These are phyloP conservation scores for Drosophila murphyi DNA, from an alignment of 1,140 invertebrate species.

Conservation along the genomic window DNA sequence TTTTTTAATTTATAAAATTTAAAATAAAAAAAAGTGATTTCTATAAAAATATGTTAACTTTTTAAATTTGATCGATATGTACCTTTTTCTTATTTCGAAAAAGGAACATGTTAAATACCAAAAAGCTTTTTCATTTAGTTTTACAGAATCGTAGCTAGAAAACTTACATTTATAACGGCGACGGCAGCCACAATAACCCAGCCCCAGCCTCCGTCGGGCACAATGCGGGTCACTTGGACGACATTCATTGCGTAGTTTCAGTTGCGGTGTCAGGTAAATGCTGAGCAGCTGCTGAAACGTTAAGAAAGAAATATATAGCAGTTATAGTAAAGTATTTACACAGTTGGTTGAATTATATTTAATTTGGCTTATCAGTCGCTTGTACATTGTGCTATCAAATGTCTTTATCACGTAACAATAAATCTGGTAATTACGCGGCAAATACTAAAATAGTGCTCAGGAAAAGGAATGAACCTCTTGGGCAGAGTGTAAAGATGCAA, in stretches of 20 bases:
- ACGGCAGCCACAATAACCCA: conserved; percentile 88
- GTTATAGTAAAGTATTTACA: conserved; percentile 14
- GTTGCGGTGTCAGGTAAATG: conserved; percentile 4
- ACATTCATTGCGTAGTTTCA: conserved; percentile 46
- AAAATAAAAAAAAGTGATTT: no score
- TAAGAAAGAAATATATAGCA: conserved; percentile 12
- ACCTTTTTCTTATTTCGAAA: no score
- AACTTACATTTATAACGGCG: conserved; percentile 88
- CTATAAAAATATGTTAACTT: no score
- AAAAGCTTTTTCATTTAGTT: no score
- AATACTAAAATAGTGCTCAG: background rate
- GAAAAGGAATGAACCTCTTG: no score
- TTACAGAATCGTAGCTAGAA: background rate
- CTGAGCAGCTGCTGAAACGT: conserved; percentile 10
- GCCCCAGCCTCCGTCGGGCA: conserved; percentile 89
- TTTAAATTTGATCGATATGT: no score
- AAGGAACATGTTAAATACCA: no score
- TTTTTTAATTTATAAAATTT: no score
- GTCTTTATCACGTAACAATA: conserved; percentile 2
- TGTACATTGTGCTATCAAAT: conserved; percentile 27
- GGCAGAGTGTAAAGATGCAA: background rate
- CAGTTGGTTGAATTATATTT: conserved; percentile 30
- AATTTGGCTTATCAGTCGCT: conserved; percentile 34
- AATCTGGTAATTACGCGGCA: background rate
- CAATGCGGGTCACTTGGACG: conserved; percentile 37